phyloP scores from a whole-genome alignment of 2,113 vertebrate species.

The Anolis sagrei region DNA sequence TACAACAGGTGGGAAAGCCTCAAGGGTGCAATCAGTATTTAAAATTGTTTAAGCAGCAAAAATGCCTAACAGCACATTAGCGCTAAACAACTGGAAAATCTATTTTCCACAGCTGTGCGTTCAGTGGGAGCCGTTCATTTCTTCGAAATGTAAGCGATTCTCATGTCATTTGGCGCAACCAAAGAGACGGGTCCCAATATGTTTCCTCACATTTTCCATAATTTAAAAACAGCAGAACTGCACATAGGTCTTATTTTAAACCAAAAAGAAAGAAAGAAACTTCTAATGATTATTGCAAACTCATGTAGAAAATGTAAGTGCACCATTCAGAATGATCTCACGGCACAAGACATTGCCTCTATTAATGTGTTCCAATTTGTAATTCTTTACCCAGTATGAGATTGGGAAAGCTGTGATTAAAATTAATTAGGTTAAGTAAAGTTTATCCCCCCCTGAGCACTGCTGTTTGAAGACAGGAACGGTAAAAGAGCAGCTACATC shows the following conservation, averaged over 20 bases:
- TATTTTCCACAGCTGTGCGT: conserved; percentile 56
- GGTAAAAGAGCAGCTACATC: conserved; percentile 77
- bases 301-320: conserved; percentile 84
- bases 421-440: conserved; percentile 91
- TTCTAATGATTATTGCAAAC: conserved; percentile 82
- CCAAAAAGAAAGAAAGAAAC: neutral
- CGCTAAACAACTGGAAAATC: conserved; percentile 65
- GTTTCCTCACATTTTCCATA: conserved; percentile 75
- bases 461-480: conserved; percentile 79
- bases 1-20: conserved; percentile 49
- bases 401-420: conserved; percentile 87
- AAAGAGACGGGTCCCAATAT: conserved; percentile 73
- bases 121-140: conserved; percentile 67
- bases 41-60: conserved; percentile 64
- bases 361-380: conserved; percentile 86
- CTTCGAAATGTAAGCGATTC: conserved; percentile 72
- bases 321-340: conserved; percentile 80
- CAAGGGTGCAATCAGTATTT: conserved; percentile 8
- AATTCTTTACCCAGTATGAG: conserved; percentile 87
- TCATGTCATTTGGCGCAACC: conserved; percentile 71
- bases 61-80: conserved; percentile 62
- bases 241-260: conserved; percentile 63
- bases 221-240: conserved; percentile 78
- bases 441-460: conserved; percentile 85
- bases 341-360: conserved; percentile 79